These are phyloP conservation scores for Metalampra italica DNA, from an alignment of 2,888 invertebrate genomes.

Conservation along the genomic window DNA sequence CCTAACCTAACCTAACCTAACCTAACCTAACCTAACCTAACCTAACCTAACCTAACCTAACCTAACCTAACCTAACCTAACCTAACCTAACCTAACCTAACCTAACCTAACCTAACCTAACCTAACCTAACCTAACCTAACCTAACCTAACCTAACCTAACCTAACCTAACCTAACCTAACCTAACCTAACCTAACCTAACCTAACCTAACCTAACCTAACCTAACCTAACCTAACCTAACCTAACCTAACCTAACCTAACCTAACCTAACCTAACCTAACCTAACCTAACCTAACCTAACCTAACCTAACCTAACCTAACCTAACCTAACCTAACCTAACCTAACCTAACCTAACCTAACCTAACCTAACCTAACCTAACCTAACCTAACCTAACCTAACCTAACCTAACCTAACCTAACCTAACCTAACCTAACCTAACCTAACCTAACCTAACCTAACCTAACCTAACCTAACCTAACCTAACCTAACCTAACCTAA, in stretches of 20 bases:
- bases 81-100: constrained; percentile 15
- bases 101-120: constrained; percentile 16
- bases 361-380: constrained; percentile 16
- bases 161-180: constrained; percentile 15
- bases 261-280: constrained; percentile 12
- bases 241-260: constrained; percentile 10
- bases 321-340: constrained; percentile 14
- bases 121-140: constrained; percentile 16
- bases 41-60: constrained; percentile 16
- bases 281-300: constrained; percentile 12
- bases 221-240: constrained; percentile 7
- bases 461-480: constrained; percentile 20
- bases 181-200: constrained; percentile 17
- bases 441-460: constrained; percentile 22
- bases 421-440: constrained; percentile 19
- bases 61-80: constrained; percentile 16
- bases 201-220: constrained; percentile 15
- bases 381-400: constrained; percentile 12
- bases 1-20: constrained; percentile 16
- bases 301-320: constrained; percentile 13
- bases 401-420: constrained; percentile 11
- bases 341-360: constrained; percentile 13
- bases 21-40: constrained; percentile 16
- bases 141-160: constrained; percentile 16
- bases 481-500: constrained; percentile 17